Evolutionary conservation across 1,140 invertebrate genomes (phyloP).

Genomic region (Brachionus paranguensis): DNA sequence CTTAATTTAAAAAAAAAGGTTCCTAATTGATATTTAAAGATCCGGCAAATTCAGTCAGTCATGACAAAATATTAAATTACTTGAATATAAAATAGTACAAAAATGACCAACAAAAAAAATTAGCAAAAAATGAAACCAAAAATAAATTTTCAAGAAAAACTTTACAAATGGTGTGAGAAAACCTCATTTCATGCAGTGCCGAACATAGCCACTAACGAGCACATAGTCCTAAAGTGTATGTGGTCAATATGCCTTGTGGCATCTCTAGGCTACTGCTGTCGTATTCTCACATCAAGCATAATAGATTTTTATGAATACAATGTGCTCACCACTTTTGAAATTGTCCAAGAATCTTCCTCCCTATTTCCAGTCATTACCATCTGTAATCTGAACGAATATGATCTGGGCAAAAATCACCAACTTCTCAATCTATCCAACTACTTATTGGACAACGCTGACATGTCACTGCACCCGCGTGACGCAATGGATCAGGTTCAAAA

Average conservation of each 20-base stretch:
- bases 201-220: constrained; percentile 33
- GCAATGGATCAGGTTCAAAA: not conserved
- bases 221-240: not conserved
- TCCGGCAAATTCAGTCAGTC: not conserved
- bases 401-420: not conserved
- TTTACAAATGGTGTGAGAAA: not conserved
- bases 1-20: not conserved
- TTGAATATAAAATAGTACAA: not conserved
- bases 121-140: not conserved
- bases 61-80: not conserved
- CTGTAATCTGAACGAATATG: constrained; percentile 26
- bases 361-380: constrained; percentile 10
- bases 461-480: not conserved
- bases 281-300: constrained; percentile 13
- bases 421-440: not conserved
- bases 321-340: constrained; percentile 9
- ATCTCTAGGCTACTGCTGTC: constrained; percentile 22
- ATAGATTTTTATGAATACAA: constrained; percentile 19
- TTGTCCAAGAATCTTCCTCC: not conserved
- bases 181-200: constrained; percentile 36
- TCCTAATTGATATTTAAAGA: not conserved
- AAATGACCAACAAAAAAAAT: not conserved
- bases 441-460: not conserved
- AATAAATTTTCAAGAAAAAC: not conserved
- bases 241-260: constrained; percentile 26